These are phyloP conservation scores for Coregonus clupeaformis DNA, from an alignment of 2,113 vertebrate genomes.

Conservation along the genomic window DNA sequence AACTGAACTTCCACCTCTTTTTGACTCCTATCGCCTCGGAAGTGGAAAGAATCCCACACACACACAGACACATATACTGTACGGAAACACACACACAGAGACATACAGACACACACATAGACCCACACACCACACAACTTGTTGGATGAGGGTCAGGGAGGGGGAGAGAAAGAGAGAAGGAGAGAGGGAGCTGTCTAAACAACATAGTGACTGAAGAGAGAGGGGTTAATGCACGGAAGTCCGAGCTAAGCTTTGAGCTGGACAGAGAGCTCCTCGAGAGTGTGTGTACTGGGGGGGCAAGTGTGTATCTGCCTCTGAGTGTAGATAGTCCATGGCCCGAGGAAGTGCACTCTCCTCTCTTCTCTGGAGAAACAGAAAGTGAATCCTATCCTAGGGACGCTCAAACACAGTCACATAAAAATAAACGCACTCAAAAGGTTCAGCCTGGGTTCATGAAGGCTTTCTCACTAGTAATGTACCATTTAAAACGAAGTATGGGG, in stretches of 20 bases:
- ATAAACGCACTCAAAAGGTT: background rate
- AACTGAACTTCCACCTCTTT: no score
- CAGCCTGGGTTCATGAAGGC: no score
- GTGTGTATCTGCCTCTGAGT: background rate
- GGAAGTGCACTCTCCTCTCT: background rate
- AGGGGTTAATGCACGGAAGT: background rate
- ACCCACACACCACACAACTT: background rate
- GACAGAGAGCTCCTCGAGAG: background rate
- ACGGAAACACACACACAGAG: no score
- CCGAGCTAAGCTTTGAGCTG: background rate
- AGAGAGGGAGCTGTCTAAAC: background rate
- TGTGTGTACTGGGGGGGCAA: background rate
- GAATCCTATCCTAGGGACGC: background rate
- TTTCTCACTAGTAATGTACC: no score
- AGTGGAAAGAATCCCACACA: no score
- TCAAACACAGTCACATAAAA: background rate
- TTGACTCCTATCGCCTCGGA: no score
- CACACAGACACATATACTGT: no score
- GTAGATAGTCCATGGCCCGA: background rate
- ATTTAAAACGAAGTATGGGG: no score
- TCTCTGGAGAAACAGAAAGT: background rate
- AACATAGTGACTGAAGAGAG: background rate
- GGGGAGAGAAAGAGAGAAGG: constrained; percentile 1
- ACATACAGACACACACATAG: background rate
- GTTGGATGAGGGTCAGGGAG: constrained; percentile 8